Evolutionary conservation across 1,140 invertebrate genomes (phyloP).

Genomic region (Andricus grossulariae): DNA sequence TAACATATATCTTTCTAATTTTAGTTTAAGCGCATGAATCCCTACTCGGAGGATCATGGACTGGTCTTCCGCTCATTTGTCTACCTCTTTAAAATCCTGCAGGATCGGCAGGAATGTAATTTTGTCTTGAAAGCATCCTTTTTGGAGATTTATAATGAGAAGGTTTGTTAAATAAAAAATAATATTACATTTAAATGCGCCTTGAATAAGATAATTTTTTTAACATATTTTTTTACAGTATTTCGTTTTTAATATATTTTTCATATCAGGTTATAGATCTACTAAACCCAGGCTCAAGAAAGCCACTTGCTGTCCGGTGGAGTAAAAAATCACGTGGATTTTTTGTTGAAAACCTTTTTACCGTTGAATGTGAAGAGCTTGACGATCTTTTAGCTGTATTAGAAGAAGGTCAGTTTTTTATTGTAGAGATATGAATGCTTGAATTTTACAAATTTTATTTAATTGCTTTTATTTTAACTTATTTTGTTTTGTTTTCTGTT

Average conservation of each 20-base stretch:
- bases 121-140: slow-evolving; percentile 95
- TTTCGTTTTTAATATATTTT: slow-evolving; percentile 4
- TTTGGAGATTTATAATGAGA: slow-evolving; percentile 97
- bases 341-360: slow-evolving; percentile 97
- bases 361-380: slow-evolving; percentile 94
- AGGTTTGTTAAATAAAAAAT: slow-evolving; percentile 79
- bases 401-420: slow-evolving; percentile 86
- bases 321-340: slow-evolving; percentile 93
- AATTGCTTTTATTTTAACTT: neutral
- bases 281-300: slow-evolving; percentile 90
- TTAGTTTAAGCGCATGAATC: slow-evolving; percentile 82
- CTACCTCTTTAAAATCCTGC: slow-evolving; percentile 90
- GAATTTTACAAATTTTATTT: too few relatives aligned
- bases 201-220: too few relatives aligned
- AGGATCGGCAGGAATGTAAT: slow-evolving; percentile 84
- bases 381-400: slow-evolving; percentile 95
- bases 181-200: neutral
- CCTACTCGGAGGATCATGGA: slow-evolving; percentile 85
- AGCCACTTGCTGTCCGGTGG: slow-evolving; percentile 92
- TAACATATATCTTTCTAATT: slow-evolving; percentile 42
- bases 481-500: too few relatives aligned
- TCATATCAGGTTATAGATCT: slow-evolving; percentile 91
- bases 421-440: neutral
- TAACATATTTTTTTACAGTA: neutral
- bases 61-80: slow-evolving; percentile 93